Evolutionary conservation across 2,797 vertebrate genomes (phyloP).

Genomic region (Petrocephalus schoutedeni): DNA sequence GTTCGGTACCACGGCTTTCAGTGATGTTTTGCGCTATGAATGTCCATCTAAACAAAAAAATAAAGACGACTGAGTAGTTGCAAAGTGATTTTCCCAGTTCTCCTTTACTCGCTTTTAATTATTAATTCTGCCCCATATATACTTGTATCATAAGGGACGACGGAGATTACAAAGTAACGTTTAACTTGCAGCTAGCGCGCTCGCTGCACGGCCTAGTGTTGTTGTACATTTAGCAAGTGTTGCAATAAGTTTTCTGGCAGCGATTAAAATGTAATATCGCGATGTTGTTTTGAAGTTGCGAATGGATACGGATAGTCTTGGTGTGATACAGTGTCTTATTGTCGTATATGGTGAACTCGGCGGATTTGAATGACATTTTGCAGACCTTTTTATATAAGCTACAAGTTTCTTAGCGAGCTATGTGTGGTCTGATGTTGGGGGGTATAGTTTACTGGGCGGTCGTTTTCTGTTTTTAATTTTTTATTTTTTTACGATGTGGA

Average conservation of each 20-base stretch:
- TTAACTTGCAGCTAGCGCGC: not conserved
- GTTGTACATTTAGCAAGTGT: not conserved
- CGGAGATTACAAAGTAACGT: not conserved
- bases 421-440: not conserved
- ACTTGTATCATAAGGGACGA: not conserved
- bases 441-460: not conserved
- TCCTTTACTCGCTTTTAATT: not conserved
- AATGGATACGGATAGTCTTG: not conserved
- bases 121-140: not conserved
- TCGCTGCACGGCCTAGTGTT: not conserved
- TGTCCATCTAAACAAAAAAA: not conserved
- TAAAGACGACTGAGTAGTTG: not conserved
- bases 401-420: conserved; percentile 5
- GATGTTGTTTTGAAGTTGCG: not conserved
- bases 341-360: not conserved
- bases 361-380: not conserved
- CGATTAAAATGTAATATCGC: not conserved
- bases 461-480: not conserved
- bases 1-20: not conserved
- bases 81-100: not conserved
- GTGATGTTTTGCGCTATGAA: not conserved
- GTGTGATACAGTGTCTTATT: not conserved
- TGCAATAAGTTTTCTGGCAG: not conserved
- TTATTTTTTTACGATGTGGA: not conserved
- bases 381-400: not conserved